Base-by-base conservation (phyloP, 1,140 invertebrate genomes). In the Papilio dardanus region DNA sequence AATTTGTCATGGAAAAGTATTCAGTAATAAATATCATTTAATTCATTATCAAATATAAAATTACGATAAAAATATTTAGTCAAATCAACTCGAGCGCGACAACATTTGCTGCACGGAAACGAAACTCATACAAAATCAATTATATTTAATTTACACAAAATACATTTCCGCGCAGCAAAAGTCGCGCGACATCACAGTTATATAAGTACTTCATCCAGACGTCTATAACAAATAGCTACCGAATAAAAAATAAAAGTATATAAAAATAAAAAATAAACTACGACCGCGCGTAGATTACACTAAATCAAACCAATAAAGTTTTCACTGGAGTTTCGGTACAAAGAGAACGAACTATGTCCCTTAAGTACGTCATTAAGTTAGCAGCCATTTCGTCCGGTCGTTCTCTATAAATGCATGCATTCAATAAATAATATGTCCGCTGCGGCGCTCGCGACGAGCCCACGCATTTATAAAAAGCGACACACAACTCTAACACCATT, bases 351-450 rank as follows among this genome's bases (percentile, higher is more conserved):
- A 77, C 77, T 77, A 76, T 71, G 76, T 74, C 42, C 35, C 81
- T 86, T 92, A 92, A 92, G 89, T 92, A 92, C 90, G 75, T 80
- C 76, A 80, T 85, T 91, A 91, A 91, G 87, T 87, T 87, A 91
- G 89, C 88, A 87, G 88, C 89, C 89, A 81, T 77, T 68, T 78
- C 75, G 66, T 69, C 58, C 75, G 24, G 76, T 50, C 69, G 74
- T 75, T 35, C 40, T 69, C 21, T 62, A 69, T 40, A 77, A 77
- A 74, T 69, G 66, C 71, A 54, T 73, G 71, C 30, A 31, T 71
- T 71, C n/a, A 58, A 54, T 73, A 54, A 35, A 73, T 73, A 54
- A 54, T 73, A 73, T 73, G 71, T n/a, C n/a, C n/a, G n/a, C n/a
- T n/a, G n/a, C n/a, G 71, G 46, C 42, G 71, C 46, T 58, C 54